phyloP scores from a whole-genome alignment of 2,113 vertebrate genomes.

The Ptilorrhoa leucosticta region DNA sequence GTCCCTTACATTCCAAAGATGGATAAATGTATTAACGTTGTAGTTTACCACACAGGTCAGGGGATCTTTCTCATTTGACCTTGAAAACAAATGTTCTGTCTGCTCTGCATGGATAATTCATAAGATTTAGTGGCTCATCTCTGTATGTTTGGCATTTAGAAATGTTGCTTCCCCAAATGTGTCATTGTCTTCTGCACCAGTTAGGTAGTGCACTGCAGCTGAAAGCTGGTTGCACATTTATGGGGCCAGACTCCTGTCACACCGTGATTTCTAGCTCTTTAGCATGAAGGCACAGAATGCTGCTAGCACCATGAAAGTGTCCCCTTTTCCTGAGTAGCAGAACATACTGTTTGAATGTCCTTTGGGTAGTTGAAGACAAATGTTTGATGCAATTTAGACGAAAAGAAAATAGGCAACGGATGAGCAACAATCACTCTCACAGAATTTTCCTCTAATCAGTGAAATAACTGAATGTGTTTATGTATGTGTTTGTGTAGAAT shows the following conservation, averaged over 20 bases:
- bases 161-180: background rate
- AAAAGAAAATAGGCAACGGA: background rate
- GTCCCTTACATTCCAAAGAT: constrained; percentile 11
- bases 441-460: background rate
- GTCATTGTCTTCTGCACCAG: background rate
- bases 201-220: background rate
- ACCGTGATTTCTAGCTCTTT: background rate
- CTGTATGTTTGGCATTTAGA: background rate
- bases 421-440: background rate
- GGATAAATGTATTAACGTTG: constrained; percentile 33
- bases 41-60: constrained; percentile 34
- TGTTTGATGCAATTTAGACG: background rate
- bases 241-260: background rate
- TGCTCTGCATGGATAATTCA: constrained; percentile 50
- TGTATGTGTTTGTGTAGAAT: background rate
- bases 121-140: constrained; percentile 41
- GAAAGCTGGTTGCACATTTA: background rate
- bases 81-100: constrained; percentile 55
- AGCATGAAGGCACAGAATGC: background rate
- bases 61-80: constrained; percentile 30
- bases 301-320: background rate
- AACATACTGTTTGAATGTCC: background rate
- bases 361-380: background rate
- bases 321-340: background rate
- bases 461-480: background rate